phyloP scores from a whole-genome alignment of 2,888 invertebrate species.

The Unio delphinus region DNA sequence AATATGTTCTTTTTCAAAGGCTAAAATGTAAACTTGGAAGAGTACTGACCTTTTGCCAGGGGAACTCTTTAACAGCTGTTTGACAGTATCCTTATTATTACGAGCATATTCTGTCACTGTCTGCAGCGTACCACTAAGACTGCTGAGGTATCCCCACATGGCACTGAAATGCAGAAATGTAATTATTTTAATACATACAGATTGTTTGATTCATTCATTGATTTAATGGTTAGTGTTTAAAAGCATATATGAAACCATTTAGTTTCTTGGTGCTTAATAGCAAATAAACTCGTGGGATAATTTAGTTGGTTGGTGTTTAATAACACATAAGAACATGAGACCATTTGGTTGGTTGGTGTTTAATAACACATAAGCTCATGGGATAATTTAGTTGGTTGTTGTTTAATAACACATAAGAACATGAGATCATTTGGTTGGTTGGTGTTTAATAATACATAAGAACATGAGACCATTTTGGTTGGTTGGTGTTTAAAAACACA shows the following conservation, averaged over 20 bases:
- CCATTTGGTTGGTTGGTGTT: background rate
- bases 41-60: conserved; percentile 57
- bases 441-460: background rate
- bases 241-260: no score
- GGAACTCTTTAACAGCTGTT: conserved; percentile 64
- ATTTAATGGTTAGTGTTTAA: background rate
- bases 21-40: background rate
- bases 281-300: no score
- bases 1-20: background rate
- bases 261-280: background rate
- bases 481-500: no score
- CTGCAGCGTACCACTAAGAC: conserved; percentile 47
- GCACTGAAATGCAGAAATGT: conserved; percentile 34
- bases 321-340: no score
- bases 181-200: no score
- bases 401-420: no score
- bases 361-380: no score
- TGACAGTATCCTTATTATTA: conserved; percentile 48
- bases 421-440: background rate
- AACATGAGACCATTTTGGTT: no score
- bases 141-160: conserved; percentile 63
- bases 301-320: no score
- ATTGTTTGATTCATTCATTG: background rate
- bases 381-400: no score
- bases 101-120: conserved; percentile 48